These are phyloP conservation scores for Myodes glareolus DNA, from an alignment of 2,113 vertebrate species.

Conservation along the genomic window DNA sequence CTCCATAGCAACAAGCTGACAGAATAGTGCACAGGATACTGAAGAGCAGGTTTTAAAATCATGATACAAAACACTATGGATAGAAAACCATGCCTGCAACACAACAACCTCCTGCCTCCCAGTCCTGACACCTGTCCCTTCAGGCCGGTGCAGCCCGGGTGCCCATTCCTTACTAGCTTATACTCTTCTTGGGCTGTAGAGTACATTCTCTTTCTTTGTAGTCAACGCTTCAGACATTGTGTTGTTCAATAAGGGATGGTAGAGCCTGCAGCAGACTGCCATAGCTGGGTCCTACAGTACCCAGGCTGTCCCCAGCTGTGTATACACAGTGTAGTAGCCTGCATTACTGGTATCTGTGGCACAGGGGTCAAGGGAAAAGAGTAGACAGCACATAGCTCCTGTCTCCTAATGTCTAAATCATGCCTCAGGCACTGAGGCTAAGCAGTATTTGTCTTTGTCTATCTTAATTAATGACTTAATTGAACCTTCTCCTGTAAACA, in stretches of 20 bases:
- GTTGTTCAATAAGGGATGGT: not conserved
- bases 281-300: not conserved
- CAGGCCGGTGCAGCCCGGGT: not conserved
- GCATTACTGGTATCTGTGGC: not conserved
- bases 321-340: not conserved
- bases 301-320: not conserved
- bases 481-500: conserved; percentile 18
- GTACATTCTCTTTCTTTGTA: not conserved
- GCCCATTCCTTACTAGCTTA: not conserved
- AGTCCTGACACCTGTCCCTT: not conserved
- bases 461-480: conserved; percentile 44
- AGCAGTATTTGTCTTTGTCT: conserved; percentile 63
- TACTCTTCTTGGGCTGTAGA: not conserved
- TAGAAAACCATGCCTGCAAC: conserved; percentile 49
- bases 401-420: not conserved
- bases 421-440: conserved; percentile 44
- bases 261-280: not conserved
- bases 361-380: not conserved
- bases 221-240: not conserved
- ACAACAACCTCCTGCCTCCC: conserved; percentile 12
- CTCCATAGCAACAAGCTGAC: conserved; percentile 75
- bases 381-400: not conserved
- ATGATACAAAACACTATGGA: conserved; percentile 56
- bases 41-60: conserved; percentile 69
- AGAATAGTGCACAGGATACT: conserved; percentile 56